Conservation (phyloP, 2,888 invertebrate genomes). For the Eulithis testata region DNA sequence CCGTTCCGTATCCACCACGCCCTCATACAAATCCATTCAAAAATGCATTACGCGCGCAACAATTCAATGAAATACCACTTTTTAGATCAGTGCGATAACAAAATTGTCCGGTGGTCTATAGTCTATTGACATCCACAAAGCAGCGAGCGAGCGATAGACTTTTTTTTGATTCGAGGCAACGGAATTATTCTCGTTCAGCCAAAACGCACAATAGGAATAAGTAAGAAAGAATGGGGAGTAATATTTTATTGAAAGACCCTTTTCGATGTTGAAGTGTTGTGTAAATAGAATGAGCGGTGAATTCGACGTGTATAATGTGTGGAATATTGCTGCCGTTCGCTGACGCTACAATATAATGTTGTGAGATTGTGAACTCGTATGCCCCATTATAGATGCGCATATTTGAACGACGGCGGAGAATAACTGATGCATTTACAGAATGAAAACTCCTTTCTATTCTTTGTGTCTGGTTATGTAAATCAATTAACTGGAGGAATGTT, state of each 20-base stretch:
- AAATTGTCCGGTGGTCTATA: constrained; percentile 68
- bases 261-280: constrained; percentile 78
- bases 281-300: constrained; percentile 76
- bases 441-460: constrained; percentile 17
- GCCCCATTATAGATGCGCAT: constrained; percentile 28
- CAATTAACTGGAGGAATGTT: no score
- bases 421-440: constrained; percentile 27
- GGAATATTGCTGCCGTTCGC: constrained; percentile 63
- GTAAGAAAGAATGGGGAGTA: constrained; percentile 79
- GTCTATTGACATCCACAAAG: constrained; percentile 62
- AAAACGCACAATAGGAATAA: constrained; percentile 70
- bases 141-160: constrained; percentile 39
- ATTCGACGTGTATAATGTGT: constrained; percentile 71
- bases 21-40: constrained; percentile 49
- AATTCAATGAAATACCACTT: constrained; percentile 65
- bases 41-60: constrained; percentile 55
- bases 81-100: constrained; percentile 61
- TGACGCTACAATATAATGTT: constrained; percentile 57
- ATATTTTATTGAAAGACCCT: constrained; percentile 84
- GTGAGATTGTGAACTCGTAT: constrained; percentile 46
- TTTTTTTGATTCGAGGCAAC: constrained; percentile 52
- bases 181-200: constrained; percentile 63
- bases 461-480: no score
- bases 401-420: constrained; percentile 20
- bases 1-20: constrained; percentile 53